phyloP scores from a whole-genome alignment of 2,888 invertebrate genomes.

The Xanthia icteritia region DNA sequence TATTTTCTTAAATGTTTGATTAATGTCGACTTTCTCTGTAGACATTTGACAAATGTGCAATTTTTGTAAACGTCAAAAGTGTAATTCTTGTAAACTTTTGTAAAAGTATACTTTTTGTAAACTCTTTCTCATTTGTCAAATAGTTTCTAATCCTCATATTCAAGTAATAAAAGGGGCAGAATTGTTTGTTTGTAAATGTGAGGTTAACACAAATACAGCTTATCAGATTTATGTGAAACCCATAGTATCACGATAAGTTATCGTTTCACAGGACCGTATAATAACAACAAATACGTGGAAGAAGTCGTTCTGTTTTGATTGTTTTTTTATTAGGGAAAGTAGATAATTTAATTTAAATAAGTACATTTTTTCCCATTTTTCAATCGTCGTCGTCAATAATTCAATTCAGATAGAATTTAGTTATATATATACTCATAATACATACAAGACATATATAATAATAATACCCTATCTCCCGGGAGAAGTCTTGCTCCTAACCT shows the following conservation, averaged over 20 bases:
- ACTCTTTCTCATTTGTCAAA: conserved; percentile 4
- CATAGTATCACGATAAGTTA: conserved; percentile 40
- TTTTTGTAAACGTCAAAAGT: conserved; percentile 12
- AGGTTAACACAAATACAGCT: conserved; percentile 47
- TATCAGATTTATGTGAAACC: conserved; percentile 57
- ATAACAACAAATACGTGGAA: conserved; percentile 53
- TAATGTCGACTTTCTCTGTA: neutral
- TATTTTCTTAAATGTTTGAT: neutral
- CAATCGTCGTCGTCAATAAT: neutral
- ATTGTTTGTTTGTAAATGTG: conserved; percentile 50
- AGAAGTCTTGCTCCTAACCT: no score
- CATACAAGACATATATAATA: no score
- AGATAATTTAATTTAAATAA: neutral
- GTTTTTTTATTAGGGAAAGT: neutral
- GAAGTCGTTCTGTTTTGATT: conserved; percentile 30
- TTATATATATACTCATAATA: no score
- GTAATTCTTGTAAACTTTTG: conserved; percentile 11
- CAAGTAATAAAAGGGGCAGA: conserved; percentile 23
- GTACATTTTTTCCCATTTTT: neutral
- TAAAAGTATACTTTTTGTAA: conserved; percentile 6
- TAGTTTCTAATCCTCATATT: conserved; percentile 1
- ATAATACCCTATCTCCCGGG: no score
- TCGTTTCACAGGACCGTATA: conserved; percentile 43
- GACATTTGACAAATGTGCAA: neutral
- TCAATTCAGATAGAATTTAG: no score